These are phyloP conservation scores for Polyergus mexicanus DNA, from an alignment of 1,140 invertebrate genomes.

Conservation along the genomic window DNA sequence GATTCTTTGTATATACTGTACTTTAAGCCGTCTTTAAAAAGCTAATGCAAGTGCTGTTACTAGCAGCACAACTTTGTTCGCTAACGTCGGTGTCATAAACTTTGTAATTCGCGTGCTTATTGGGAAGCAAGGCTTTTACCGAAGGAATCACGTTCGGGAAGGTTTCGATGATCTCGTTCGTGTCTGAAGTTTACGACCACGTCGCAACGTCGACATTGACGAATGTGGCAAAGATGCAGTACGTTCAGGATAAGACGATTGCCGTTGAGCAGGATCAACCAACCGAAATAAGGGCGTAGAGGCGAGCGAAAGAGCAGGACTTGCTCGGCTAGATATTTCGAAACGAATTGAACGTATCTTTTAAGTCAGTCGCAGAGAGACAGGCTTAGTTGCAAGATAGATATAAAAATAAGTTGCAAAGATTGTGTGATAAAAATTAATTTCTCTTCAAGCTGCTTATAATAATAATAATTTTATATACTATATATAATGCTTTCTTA, in stretches of 20 bases:
- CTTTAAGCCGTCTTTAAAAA: slow-evolving; percentile 27
- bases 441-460: background rate
- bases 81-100: slow-evolving; percentile 62
- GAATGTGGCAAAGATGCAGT: slow-evolving; percentile 40
- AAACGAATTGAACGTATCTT: slow-evolving; percentile 29
- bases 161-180: slow-evolving; percentile 56
- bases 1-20: background rate
- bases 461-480: background rate
- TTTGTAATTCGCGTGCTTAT: slow-evolving; percentile 57
- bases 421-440: background rate
- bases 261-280: slow-evolving; percentile 11
- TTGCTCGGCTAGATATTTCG: slow-evolving; percentile 23
- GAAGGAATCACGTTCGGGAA: slow-evolving; percentile 47
- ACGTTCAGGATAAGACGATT: slow-evolving; percentile 55
- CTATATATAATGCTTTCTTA: background rate
- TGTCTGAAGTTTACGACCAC: slow-evolving; percentile 50
- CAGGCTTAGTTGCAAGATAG: background rate
- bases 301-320: background rate
- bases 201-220: slow-evolving; percentile 33
- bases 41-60: slow-evolving; percentile 41
- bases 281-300: slow-evolving; percentile 33
- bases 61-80: slow-evolving; percentile 29
- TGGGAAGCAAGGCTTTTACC: slow-evolving; percentile 55
- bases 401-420: background rate
- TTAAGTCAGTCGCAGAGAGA: slow-evolving; percentile 1